Evolutionary conservation across 2,888 invertebrate species (phyloP), one percentile per base, ranked within the genome.

Genomic region (Chesias legatella): DNA sequence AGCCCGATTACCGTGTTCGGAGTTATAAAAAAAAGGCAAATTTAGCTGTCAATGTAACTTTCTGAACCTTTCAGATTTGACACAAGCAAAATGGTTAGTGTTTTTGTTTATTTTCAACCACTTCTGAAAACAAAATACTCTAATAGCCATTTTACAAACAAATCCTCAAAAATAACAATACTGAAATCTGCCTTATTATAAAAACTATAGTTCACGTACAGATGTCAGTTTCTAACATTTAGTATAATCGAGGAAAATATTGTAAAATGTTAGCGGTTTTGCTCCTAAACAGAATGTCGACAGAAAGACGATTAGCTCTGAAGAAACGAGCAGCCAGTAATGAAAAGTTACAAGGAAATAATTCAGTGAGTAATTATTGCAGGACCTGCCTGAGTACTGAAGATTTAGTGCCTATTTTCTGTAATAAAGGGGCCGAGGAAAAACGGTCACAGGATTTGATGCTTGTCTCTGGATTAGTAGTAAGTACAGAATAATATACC

Each of bases 331-430:
- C 32, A 6, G 13, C 10, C 9, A 29, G 33, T 17, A 23, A 10
- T 7, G 23, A 45, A 7, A 39, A 38, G 29, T 31, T 22, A 8
- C 22, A 37, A 4, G 11, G 28, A 13, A 10, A n/a, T 6, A 26
- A 22, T n/a, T 28, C 20, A 7, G 35, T 25, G 8, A 40, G 22
- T 22, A 21, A 29, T 2, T 60, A 48, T 42, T 81, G 79, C 39
- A 64, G 79, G 29, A 79, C 80, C n/a, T 80, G 80, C 36, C 48
- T 80, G 8, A 57, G 48, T 9, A 75, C 69, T 1, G 64, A 72
- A 5, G 60, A 66, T 11, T 48, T 81, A 25, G 60, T 59, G n/a
- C 45, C 63, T 0, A 73, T 79, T 55, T 81, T 80, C 48, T 43
- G 43, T 7, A 60, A 56, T 39, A 70, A 67, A 53, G 70, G 74